phyloP scores from a whole-genome alignment of 2,888 invertebrate species.

The Abrostola triplasia region DNA sequence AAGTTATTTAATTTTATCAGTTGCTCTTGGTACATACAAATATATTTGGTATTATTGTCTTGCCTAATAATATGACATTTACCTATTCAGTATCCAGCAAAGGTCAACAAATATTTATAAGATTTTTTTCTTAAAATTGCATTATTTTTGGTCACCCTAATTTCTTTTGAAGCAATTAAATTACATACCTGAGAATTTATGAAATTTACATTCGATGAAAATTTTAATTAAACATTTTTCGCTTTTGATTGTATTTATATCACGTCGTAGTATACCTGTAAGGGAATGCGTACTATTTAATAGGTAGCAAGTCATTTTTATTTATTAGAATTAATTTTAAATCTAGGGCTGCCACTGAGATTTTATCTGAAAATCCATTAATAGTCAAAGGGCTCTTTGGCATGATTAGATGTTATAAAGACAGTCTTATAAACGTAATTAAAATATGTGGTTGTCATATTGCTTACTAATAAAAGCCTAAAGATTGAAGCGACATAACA shows the following conservation, averaged over 20 bases:
- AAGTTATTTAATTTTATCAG: constrained; percentile 48
- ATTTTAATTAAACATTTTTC: not conserved
- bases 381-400: too few species aligned
- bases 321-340: too few species aligned
- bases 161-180: not conserved
- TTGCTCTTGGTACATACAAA: constrained; percentile 22
- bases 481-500: constrained; percentile 41
- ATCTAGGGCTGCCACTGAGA: too few species aligned
- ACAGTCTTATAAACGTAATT: constrained; percentile 6
- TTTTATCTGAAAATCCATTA: too few species aligned
- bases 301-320: too few species aligned
- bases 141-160: not conserved
- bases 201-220: not conserved
- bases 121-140: not conserved
- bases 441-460: not conserved
- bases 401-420: too few species aligned
- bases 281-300: too few species aligned
- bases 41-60: constrained; percentile 15
- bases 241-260: too few species aligned
- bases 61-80: constrained; percentile 8
- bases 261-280: too few species aligned
- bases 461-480: constrained; percentile 12
- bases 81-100: not conserved
- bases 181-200: not conserved
- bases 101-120: constrained; percentile 15